Percentiles rank a stretch among this genome's conserved stretches.
Evolutionary conservation across 2,888 invertebrate species (phyloP).

Genomic region (Torymus aiolomorphi): DNA sequence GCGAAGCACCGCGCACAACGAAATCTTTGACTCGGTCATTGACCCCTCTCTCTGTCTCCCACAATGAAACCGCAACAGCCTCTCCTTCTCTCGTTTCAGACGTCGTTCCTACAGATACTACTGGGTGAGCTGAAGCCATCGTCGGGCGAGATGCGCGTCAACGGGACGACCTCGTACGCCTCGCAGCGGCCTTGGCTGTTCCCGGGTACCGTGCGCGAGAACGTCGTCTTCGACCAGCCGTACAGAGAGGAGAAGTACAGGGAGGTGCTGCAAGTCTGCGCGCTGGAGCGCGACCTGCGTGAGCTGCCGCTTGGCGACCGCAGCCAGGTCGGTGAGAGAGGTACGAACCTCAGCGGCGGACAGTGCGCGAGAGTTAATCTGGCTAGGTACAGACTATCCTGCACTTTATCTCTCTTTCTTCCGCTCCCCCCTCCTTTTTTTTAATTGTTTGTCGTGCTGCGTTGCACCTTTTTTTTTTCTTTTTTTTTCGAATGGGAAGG

Average conservation of each 20-base stretch:
- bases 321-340: constrained; percentile 87
- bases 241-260: constrained; percentile 78
- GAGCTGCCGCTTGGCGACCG: constrained; percentile 84
- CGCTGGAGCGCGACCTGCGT: constrained; percentile 82
- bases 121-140: constrained; percentile 83
- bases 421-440: background rate
- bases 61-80: too few species aligned
- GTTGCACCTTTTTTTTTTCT: too few species aligned
- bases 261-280: constrained; percentile 80
- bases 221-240: constrained; percentile 86
- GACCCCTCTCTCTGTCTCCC: too few species aligned
- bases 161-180: constrained; percentile 83
- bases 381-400: constrained; percentile 76
- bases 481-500: too few species aligned
- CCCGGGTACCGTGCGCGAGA: constrained; percentile 84
- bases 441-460: too few species aligned
- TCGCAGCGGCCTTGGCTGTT: constrained; percentile 90
- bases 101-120: constrained; percentile 82
- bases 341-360: constrained; percentile 86
- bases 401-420: background rate
- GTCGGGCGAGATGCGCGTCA: constrained; percentile 80
- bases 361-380: constrained; percentile 88
- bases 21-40: too few species aligned
- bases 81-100: constrained; percentile 66
- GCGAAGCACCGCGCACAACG: too few species aligned